phyloP scores from a whole-genome alignment of 2,113 vertebrate species.

The Atractosteus spatula region DNA sequence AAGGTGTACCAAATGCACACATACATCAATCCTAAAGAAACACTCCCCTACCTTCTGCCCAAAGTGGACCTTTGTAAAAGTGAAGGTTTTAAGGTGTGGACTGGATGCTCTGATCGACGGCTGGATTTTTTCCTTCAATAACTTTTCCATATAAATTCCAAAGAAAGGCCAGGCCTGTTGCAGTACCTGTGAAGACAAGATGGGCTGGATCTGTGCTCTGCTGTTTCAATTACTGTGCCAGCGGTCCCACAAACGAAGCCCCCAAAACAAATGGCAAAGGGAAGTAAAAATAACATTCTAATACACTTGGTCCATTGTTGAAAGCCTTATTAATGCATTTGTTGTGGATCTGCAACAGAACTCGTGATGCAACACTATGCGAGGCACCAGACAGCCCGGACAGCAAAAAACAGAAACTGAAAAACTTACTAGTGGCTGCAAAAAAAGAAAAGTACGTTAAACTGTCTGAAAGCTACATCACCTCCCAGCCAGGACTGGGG shows the following conservation, averaged over 20 bases:
- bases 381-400: no score
- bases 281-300: no score
- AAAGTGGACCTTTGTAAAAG: slow-evolving; percentile 88
- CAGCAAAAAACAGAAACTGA: no score
- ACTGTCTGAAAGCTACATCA: no score
- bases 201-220: not conserved
- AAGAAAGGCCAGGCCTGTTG: slow-evolving; percentile 92
- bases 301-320: no score
- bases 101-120: slow-evolving; percentile 74
- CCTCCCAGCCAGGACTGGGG: no score
- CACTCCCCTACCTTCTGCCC: slow-evolving; percentile 75
- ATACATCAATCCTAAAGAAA: not conserved
- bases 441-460: no score
- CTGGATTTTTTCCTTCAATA: slow-evolving; percentile 82
- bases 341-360: no score
- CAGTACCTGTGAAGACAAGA: slow-evolving; percentile 67
- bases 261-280: no score
- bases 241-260: not conserved
- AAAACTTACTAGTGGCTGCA: no score
- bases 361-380: no score
- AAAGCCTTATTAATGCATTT: no score
- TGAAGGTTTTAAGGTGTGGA: slow-evolving; percentile 77
- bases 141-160: slow-evolving; percentile 85
- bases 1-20: not conserved
- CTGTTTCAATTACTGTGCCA: not conserved